phyloP scores from a whole-genome alignment of 2,888 invertebrate genomes.

The Drosophila rubida region DNA sequence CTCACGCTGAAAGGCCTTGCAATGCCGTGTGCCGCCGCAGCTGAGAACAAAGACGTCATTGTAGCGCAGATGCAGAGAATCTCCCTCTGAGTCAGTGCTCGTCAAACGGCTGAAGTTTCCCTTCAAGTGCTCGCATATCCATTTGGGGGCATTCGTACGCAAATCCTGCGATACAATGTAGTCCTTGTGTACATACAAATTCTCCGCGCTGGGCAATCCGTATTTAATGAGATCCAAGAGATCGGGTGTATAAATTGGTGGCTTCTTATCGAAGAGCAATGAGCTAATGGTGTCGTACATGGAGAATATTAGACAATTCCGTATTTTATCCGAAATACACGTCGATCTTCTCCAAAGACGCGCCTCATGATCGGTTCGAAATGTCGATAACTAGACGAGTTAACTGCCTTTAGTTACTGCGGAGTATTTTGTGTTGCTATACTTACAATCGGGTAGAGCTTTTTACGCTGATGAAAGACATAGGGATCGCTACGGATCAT shows the following conservation, averaged over 20 bases:
- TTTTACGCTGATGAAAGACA: constrained; percentile 61
- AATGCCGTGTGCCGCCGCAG: constrained; percentile 32
- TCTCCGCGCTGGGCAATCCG: constrained; percentile 60
- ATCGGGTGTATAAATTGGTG: constrained; percentile 19
- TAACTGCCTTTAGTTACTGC: no score
- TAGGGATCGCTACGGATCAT: constrained; percentile 57
- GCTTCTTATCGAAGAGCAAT: constrained; percentile 24
- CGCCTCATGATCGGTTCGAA: constrained; percentile 54
- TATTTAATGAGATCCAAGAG: constrained; percentile 58
- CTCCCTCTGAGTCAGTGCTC: constrained; percentile 29
- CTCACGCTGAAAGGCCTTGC: constrained; percentile 86
- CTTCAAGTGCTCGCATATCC: constrained; percentile 66
- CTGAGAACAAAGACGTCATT: constrained; percentile 68
- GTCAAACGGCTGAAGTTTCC: constrained; percentile 42
- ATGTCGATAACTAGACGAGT: constrained; percentile 51
- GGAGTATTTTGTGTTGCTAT: not conserved
- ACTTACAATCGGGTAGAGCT: constrained; percentile 61
- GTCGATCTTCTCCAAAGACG: constrained; percentile 50
- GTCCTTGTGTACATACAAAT: constrained; percentile 59
- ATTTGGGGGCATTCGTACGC: constrained; percentile 43
- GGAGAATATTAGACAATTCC: constrained; percentile 41
- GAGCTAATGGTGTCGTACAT: constrained; percentile 39
- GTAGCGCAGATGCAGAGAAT: constrained; percentile 50
- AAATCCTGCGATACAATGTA: constrained; percentile 64
- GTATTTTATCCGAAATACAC: constrained; percentile 37